Evolutionary conservation across 1,140 invertebrate species (phyloP).

Genomic region (Stegodyphus dumicola): DNA sequence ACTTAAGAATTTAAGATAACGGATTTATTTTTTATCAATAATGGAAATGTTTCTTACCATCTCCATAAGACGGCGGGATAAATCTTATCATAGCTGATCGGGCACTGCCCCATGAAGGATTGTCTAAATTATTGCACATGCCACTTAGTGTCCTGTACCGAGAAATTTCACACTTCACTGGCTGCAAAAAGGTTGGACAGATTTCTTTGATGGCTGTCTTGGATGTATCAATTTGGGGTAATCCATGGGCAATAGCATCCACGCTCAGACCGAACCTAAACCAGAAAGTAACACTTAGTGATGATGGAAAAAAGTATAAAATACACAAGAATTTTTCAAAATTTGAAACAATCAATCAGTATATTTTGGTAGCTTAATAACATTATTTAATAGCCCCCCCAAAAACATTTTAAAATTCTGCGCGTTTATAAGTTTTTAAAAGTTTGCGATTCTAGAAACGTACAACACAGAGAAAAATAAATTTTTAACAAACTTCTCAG

Average conservation of each 20-base stretch:
- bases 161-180: slow-evolving; percentile 59
- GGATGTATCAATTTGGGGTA: slow-evolving; percentile 88
- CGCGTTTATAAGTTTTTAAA: no score
- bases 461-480: no score
- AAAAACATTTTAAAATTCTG: no score
- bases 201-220: slow-evolving; percentile 86
- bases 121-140: slow-evolving; percentile 62
- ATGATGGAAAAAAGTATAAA: neutral
- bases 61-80: slow-evolving; percentile 68
- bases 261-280: slow-evolving; percentile 81
- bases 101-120: slow-evolving; percentile 61
- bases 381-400: no score
- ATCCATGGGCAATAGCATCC: slow-evolving; percentile 86
- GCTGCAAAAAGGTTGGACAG: slow-evolving; percentile 84
- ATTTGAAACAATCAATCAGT: no score
- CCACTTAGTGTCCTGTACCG: slow-evolving; percentile 61
- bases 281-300: neutral
- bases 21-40: neutral
- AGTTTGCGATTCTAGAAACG: no score
- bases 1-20: neutral
- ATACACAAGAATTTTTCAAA: neutral
- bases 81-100: slow-evolving; percentile 76
- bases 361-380: no score
- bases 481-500: no score
- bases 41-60: slow-evolving; percentile 65